These are phyloP conservation scores for Drosophila simulans DNA, from an alignment of 1,140 invertebrate genomes.

Conservation along the genomic window DNA sequence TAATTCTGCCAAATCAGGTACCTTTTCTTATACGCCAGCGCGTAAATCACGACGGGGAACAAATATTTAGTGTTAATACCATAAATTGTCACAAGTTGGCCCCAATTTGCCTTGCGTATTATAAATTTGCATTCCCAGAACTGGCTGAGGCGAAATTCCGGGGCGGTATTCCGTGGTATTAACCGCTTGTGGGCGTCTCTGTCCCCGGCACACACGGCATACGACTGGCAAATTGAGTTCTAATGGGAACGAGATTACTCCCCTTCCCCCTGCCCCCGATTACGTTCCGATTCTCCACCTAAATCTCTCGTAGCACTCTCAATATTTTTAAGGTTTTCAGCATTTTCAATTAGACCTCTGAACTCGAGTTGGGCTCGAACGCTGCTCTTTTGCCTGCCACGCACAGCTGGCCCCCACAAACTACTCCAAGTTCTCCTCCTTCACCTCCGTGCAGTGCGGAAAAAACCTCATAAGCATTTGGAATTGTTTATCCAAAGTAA, in stretches of 20 bases:
- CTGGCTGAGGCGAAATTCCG: neutral
- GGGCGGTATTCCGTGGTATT: conserved; percentile 9
- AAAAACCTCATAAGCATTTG: neutral
- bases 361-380: conserved; percentile 58
- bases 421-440: conserved; percentile 25
- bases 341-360: conserved; percentile 84
- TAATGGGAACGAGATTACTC: conserved; percentile 59
- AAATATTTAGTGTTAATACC: conserved; percentile 83
- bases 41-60: conserved; percentile 78
- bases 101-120: conserved; percentile 75
- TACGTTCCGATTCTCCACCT: conserved; percentile 18
- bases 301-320: conserved; percentile 54
- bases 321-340: conserved; percentile 80
- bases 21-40: conserved; percentile 44
- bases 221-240: conserved; percentile 70
- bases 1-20: neutral
- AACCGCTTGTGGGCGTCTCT: conserved; percentile 67
- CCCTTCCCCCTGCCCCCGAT: conserved; percentile 3
- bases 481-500: neutral
- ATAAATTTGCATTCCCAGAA: conserved; percentile 70
- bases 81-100: conserved; percentile 83
- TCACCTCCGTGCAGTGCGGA: neutral
- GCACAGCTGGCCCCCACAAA: conserved; percentile 44
- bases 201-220: conserved; percentile 36
- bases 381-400: conserved; percentile 43